A percentile compares a stretch with the other conserved stretches of the same genome.
Conservation (phyloP, 2,797 vertebrate genomes). For the Micrastur ruficollis region DNA sequence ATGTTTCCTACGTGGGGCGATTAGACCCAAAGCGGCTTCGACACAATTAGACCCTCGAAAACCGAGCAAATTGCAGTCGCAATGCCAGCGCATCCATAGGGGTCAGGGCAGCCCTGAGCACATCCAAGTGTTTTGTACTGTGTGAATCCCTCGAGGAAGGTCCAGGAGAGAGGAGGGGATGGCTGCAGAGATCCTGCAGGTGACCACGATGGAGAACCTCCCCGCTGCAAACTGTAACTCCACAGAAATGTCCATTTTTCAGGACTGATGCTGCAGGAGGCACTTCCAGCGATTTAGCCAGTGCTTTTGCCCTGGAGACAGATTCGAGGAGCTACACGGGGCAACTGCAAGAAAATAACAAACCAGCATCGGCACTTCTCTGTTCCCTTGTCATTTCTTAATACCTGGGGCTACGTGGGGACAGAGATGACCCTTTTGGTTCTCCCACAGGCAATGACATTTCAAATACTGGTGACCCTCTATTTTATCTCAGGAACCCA, state of each 20-base stretch:
- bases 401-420: fast-evolving
- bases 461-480: background rate
- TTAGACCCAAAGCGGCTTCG: background rate
- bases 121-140: background rate
- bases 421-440: background rate
- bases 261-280: background rate
- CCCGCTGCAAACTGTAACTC: background rate
- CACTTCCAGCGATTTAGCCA: fast-evolving
- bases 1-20: fast-evolving
- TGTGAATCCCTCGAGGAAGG: background rate
- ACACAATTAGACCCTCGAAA: background rate
- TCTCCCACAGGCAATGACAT: background rate
- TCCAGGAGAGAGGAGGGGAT: background rate
- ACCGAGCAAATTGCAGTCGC: fast-evolving
- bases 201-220: fast-evolving
- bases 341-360: background rate
- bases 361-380: background rate
- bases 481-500: background rate
- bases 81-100: fast-evolving
- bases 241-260: background rate
- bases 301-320: background rate
- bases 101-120: background rate
- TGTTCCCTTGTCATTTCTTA: background rate
- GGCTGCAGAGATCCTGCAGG: background rate
- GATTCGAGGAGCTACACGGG: background rate